These are phyloP conservation scores for Eurytoma adleriae DNA, from an alignment of 2,888 invertebrate genomes.

Conservation along the genomic window DNA sequence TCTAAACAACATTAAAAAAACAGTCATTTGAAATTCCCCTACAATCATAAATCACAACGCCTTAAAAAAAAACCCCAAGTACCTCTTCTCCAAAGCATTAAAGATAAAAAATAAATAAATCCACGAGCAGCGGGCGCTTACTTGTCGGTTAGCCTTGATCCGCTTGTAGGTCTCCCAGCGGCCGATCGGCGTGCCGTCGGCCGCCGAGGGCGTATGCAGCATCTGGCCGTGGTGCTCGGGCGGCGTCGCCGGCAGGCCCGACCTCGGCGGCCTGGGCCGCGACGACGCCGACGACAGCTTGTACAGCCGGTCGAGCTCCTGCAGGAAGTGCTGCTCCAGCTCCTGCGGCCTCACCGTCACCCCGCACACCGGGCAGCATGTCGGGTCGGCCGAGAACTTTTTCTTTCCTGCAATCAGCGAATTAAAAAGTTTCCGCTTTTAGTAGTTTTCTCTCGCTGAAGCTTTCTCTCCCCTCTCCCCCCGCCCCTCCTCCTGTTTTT, in stretches of 20 bases:
- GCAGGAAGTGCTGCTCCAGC: slow-evolving; percentile 87
- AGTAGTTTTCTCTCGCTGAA: not conserved
- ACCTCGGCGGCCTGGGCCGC: slow-evolving; percentile 70
- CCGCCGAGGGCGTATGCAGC: slow-evolving; percentile 74
- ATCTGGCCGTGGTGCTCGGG: slow-evolving; percentile 72
- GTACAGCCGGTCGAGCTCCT: slow-evolving; percentile 87
- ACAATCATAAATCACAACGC: no score
- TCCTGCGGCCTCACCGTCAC: slow-evolving; percentile 89
- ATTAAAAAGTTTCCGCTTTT: not conserved
- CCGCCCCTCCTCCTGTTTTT: no score
- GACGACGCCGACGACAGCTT: slow-evolving; percentile 76
- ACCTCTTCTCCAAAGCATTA: no score
- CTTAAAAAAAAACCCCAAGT: no score
- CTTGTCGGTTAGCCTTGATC: slow-evolving; percentile 85
- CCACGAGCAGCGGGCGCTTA: slow-evolving; percentile 70
- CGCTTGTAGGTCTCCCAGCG: slow-evolving; percentile 87
- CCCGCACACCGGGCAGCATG: slow-evolving; percentile 93
- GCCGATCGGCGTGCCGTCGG: slow-evolving; percentile 78
- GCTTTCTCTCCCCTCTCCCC: no score
- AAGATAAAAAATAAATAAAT: not conserved
- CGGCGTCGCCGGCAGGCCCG: slow-evolving; percentile 73
- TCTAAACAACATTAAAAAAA: not conserved
- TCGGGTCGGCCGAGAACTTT: slow-evolving; percentile 79
- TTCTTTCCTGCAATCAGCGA: slow-evolving; percentile 70
- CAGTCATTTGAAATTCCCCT: not conserved